Percentiles rank a stretch among this genome's conserved stretches.
phyloP scores from a whole-genome alignment of 2,888 invertebrate genomes.

The Athalia rosae region DNA sequence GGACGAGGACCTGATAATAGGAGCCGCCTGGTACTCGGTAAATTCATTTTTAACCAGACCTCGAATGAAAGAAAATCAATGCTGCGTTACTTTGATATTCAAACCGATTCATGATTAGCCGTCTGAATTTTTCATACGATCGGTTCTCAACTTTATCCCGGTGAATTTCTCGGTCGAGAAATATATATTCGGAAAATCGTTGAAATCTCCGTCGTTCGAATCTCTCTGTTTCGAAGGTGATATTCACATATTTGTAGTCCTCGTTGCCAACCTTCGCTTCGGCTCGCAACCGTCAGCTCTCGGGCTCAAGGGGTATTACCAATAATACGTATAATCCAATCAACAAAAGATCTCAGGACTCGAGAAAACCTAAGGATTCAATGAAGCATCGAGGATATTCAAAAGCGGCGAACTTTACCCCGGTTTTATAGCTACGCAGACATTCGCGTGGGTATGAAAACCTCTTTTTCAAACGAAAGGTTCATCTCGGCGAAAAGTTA shows the following conservation, averaged over 20 bases:
- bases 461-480: constrained; percentile 35
- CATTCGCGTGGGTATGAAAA: constrained; percentile 7
- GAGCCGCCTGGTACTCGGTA: background rate
- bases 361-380: constrained; percentile 33
- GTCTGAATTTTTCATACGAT: background rate
- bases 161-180: no score
- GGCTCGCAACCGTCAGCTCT: constrained; percentile 2
- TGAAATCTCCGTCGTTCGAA: no score
- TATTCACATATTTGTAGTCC: constrained; percentile 15
- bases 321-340: constrained; percentile 34
- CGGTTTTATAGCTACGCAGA: background rate
- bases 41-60: background rate
- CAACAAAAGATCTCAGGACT: constrained; percentile 27
- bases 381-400: constrained; percentile 23
- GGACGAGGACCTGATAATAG: background rate
- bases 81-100: background rate
- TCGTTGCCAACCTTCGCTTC: background rate
- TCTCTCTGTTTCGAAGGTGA: background rate
- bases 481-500: constrained; percentile 40
- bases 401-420: constrained; percentile 27
- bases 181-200: no score
- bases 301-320: constrained; percentile 31
- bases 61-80: constrained; percentile 9
- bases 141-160: background rate
- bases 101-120: background rate